Evolutionary conservation across 2,888 invertebrate species (phyloP), one percentile per base, ranked within the genome.

Genomic region (Leptopterna dolabrata): DNA sequence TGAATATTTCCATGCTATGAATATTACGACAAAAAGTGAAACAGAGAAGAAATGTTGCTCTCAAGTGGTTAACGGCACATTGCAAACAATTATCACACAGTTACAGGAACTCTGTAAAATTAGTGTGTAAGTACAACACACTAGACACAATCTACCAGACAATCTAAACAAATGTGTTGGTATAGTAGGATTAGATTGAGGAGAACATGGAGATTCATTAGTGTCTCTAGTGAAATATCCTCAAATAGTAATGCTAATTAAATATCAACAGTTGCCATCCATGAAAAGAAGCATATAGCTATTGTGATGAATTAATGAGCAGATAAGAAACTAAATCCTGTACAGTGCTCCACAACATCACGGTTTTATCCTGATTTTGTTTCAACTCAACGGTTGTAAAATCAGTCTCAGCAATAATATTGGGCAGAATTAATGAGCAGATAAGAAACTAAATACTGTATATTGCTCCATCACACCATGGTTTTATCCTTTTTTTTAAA

Each of bases 371-470:
- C 9, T 30, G 29, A n/a, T 70, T 71, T 71, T 29, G 2, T 71
- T 55, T 76, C 36, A 76, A 76, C 36, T 43, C 43, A 36, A 43
- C 11, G 36, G n/a, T 76, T 36, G 29, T 16, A 76, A 76, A 29
- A 76, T 76, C 76, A 76, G 76, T 76, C 76, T 76, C 41, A 36
- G 36, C 43, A 41, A 43, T n/a, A n/a, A n/a, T n/a, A 71, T 30
- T 71, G 71, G 7, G 30, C 6, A 27, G 55, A 11, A 19, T 27
- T 27, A 7, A 71, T 71, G 71, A 27, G 71, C 71, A 51, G 51
- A 19, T n/a, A 51, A 6, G 45, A 45, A 11, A 45, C 45, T 13
- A 71, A 71, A n/a, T 71, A 14, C 36, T 71, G 4, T 14, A 29
- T 71, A 29, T 13, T 4, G 27, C 16, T 29, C 71, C n/a, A 71